These are phyloP conservation scores for Trilocha varians DNA, from an alignment of 2,888 invertebrate genomes.

Conservation along the genomic window DNA sequence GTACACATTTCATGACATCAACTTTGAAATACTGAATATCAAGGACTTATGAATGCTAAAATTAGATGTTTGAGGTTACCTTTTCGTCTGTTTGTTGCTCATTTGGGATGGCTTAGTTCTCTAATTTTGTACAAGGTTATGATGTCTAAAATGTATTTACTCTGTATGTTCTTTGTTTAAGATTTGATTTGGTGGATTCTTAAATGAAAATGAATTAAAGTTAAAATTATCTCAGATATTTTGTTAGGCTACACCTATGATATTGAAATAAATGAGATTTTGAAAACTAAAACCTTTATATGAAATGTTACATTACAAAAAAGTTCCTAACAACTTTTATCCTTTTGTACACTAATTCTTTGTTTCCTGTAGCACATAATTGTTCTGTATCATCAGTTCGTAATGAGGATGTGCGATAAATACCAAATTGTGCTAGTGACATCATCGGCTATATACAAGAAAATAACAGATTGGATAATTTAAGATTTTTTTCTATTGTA, in stretches of 20 bases:
- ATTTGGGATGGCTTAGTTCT: background rate
- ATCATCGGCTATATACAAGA: background rate
- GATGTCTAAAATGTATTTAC: background rate
- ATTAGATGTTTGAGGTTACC: conserved; percentile 35
- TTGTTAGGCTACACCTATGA: too few species aligned
- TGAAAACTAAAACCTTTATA: background rate
- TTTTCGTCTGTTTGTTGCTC: background rate
- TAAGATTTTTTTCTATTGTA: background rate
- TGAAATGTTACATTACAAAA: background rate
- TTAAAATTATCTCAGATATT: too few species aligned
- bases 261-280: too few species aligned
- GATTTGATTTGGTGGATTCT: too few species aligned
- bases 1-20: conserved; percentile 21
- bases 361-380: background rate
- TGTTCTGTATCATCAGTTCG: background rate
- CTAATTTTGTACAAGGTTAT: background rate
- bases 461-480: background rate
- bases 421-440: background rate
- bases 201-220: too few species aligned
- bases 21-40: conserved; percentile 8
- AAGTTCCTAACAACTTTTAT: background rate
- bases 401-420: background rate
- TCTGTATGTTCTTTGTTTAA: too few species aligned
- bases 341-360: background rate
- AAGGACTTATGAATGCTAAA: conserved; percentile 21